phyloP scores from a whole-genome alignment of 2,888 invertebrate species.

The Pristionchus mayeri region DNA sequence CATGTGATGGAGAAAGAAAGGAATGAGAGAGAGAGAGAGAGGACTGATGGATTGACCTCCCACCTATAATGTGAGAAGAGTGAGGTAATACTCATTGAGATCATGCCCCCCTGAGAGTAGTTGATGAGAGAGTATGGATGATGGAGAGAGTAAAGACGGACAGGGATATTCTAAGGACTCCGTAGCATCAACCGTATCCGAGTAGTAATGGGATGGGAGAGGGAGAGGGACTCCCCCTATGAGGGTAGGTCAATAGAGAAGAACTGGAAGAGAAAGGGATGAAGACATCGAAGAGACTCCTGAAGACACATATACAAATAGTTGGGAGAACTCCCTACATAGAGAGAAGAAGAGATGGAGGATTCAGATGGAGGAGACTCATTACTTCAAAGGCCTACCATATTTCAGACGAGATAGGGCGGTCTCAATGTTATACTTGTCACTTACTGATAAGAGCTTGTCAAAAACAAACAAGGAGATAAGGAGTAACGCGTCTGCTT shows the following conservation, averaged over 20 bases:
- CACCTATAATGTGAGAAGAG: constrained; percentile 16
- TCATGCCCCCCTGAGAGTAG: constrained; percentile 19
- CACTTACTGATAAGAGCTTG: background rate
- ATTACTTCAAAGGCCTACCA: too few relatives aligned
- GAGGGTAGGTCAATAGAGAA: constrained; percentile 17
- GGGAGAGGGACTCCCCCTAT: constrained; percentile 4
- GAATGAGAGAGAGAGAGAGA: background rate
- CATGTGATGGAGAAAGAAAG: background rate
- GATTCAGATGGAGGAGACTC: too few relatives aligned
- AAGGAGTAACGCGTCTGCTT: background rate
- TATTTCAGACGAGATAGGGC: background rate
- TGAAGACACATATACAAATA: constrained; percentile 39
- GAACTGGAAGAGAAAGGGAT: constrained; percentile 5
- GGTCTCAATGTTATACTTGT: background rate
- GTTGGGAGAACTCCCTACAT: background rate
- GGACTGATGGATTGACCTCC: constrained; percentile 12
- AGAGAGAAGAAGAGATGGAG: background rate
- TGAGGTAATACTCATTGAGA: constrained; percentile 42
- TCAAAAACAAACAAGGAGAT: background rate
- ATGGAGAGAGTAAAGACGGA: background rate
- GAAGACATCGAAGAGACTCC: constrained; percentile 28
- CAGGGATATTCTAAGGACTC: background rate
- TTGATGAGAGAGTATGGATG: constrained; percentile 29
- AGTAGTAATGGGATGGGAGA: constrained; percentile 10
- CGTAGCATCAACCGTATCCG: background rate